Percentiles rank a stretch among this genome's conserved stretches.
phyloP scores from a whole-genome alignment of 2,797 vertebrate genomes.

The Euphonia xanthogaster region DNA sequence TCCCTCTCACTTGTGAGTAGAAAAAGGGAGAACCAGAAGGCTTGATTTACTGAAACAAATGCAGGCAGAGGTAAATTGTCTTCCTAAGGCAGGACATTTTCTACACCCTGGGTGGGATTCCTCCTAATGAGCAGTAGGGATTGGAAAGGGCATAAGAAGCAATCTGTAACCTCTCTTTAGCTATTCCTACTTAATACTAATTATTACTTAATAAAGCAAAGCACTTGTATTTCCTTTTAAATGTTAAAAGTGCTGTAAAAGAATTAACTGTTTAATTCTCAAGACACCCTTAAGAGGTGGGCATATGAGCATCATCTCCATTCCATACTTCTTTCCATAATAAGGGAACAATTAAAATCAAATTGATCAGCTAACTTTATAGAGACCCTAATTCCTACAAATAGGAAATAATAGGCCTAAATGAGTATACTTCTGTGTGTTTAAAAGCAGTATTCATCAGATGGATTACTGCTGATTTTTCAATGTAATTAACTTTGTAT shows the following conservation, averaged over 20 bases:
- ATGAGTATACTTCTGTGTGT: constrained; percentile 68
- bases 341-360: constrained; percentile 73
- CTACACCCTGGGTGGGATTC: background rate
- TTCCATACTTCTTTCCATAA: constrained; percentile 66
- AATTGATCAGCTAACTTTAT: constrained; percentile 70
- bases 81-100: constrained; percentile 21
- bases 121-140: background rate
- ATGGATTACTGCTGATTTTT: constrained; percentile 68
- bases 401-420: constrained; percentile 73
- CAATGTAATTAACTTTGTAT: constrained; percentile 77
- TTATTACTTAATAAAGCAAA: constrained; percentile 33
- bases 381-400: constrained; percentile 67
- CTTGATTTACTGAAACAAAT: constrained; percentile 37
- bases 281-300: background rate
- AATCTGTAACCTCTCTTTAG: constrained; percentile 13
- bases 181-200: constrained; percentile 20
- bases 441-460: constrained; percentile 74
- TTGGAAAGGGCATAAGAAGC: background rate
- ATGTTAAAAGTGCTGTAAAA: constrained; percentile 8
- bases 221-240: constrained; percentile 15
- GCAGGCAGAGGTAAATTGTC: constrained; percentile 23
- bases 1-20: background rate
- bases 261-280: constrained; percentile 32
- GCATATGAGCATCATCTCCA: background rate
- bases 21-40: background rate